These are phyloP conservation scores for Rallus crepitans DNA, from an alignment of 2,797 vertebrate species.

Conservation along the genomic window DNA sequence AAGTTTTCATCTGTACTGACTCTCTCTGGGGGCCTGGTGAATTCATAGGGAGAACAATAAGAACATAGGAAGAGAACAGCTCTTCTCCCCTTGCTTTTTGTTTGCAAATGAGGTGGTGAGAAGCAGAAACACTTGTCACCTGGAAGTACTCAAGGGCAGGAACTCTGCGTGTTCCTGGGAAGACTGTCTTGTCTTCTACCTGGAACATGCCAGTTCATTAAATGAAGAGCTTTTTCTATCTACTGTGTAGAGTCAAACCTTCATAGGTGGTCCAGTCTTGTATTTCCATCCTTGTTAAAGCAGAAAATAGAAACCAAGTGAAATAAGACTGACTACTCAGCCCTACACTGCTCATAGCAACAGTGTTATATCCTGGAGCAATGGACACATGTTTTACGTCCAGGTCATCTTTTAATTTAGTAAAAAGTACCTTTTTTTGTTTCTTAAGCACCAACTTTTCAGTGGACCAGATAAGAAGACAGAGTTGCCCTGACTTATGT, in stretches of 20 bases:
- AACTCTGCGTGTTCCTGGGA: neutral
- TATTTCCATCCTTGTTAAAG: neutral
- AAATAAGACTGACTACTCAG: neutral
- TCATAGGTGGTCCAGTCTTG: neutral
- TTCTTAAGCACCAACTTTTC: neutral
- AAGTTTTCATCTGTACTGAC: neutral
- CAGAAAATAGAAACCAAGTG: neutral
- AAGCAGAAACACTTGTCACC: neutral
- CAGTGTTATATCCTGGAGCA: neutral
- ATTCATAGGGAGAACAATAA: neutral
- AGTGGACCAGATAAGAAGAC: neutral
- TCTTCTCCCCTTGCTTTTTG: neutral
- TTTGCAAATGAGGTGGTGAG: neutral
- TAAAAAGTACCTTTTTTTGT: neutral
- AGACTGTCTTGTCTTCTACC: neutral
- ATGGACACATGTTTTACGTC: neutral
- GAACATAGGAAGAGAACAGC: neutral
- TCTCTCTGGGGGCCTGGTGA: neutral
- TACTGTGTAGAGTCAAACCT: neutral
- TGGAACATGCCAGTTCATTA: neutral
- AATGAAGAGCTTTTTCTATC: neutral
- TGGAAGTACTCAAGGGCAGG: neutral
- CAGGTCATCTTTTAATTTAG: neutral
- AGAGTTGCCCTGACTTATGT: neutral
- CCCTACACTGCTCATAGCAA: neutral